phyloP scores from a whole-genome alignment of 2,888 invertebrate species.

The Pristionchus exspectatus region DNA sequence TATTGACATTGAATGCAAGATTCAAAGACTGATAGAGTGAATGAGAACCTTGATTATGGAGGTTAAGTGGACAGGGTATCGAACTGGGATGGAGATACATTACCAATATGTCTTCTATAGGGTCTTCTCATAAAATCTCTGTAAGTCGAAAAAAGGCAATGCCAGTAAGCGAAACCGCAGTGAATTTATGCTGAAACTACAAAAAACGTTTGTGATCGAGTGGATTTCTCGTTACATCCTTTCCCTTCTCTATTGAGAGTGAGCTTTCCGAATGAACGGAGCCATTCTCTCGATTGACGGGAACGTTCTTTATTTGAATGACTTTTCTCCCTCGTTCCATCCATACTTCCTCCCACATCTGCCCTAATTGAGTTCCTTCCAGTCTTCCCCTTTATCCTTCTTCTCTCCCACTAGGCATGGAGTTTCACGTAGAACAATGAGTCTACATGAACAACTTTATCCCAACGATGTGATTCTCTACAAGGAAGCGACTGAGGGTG shows the following conservation, averaged over 20 bases:
- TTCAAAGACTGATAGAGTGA: too few relatives aligned
- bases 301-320: neutral
- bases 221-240: neutral
- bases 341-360: neutral
- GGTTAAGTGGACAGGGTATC: too few relatives aligned
- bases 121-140: too few relatives aligned
- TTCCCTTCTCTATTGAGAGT: neutral
- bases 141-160: too few relatives aligned
- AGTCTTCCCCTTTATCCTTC: neutral
- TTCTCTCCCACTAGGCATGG: neutral
- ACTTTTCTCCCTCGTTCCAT: neutral
- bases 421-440: neutral
- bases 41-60: too few relatives aligned
- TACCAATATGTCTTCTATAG: too few relatives aligned
- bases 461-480: neutral
- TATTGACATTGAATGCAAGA: too few relatives aligned
- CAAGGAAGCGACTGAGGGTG: neutral
- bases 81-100: too few relatives aligned
- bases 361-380: slow-evolving; percentile 7
- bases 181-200: too few relatives aligned
- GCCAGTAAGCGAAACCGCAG: too few relatives aligned
- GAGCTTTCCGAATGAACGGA: neutral
- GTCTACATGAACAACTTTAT: neutral
- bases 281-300: neutral
- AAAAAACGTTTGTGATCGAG: too few relatives aligned